Base-by-base conservation (phyloP, 2,113 vertebrate genomes). In the Tragulus kanchil region DNA sequence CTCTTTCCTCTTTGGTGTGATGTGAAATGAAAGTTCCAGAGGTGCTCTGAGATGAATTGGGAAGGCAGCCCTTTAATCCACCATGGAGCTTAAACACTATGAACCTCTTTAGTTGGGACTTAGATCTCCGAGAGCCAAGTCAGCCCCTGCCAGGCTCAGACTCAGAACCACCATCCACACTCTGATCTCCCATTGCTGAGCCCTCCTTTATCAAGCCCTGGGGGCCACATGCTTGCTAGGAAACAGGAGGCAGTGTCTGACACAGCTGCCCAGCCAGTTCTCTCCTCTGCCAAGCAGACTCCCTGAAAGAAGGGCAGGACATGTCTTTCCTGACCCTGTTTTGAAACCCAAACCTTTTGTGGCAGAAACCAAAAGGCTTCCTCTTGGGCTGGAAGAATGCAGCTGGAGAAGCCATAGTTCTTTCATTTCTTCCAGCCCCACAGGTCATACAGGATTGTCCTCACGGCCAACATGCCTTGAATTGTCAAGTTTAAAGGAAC, bases 301-400 rank as follows among this genome's bases (percentile, higher is more conserved):
- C 45, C 73, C 71, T 69, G 61, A 14, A 48, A 4, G 58, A 11
- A 94, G 23, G 84, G 45, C 58, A 69, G 82, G 93, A 79, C 56
- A 92, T 89, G 91, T 84, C 45, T 94, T 85, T 82, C 56, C 69
- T 89, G 83, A 79, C 78, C 85, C 83, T 42, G 23, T 83, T 85
- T 82, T 0, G 1, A 62, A 85, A 87, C 5, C 28, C 50, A 3
- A 4, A 16, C 21, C 10, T 52, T 48, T 82, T 52, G 61, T 85
- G 54, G 21, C 21, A 3, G 3, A 31, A 82, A 83, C 42, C 13
- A 48, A 94, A 31, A 56, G 1, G 3, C 58, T 86, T 65, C 89
- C 36, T 81, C 61, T 52, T n/a, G 65, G 56, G 26, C 52, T 89
- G 9, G 19, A 90, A 50, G 78, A 16, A 25, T 45, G 17, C 69